Evolutionary conservation across 2,888 invertebrate genomes (phyloP), one percentile per base, ranked within the genome.

Genomic region (Stegana nigrithorax): DNA sequence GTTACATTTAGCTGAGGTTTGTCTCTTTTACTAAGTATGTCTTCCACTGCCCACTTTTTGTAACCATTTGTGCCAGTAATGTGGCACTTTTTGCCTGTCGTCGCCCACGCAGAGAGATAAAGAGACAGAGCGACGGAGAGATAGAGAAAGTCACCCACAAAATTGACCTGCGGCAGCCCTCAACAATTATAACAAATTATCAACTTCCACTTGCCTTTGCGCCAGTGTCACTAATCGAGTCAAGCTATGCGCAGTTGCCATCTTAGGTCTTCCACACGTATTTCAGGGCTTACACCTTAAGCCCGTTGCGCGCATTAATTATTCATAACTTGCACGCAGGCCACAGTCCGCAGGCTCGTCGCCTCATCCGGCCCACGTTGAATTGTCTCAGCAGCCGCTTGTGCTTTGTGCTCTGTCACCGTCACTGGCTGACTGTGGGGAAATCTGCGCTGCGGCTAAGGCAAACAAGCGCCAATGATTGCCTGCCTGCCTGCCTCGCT

Each of bases 151-250:
- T 10, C 21, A 70, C 71, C 72, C 73, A 68, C 75, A 73, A 74
- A 77, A 76, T 76, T 76, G 77, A 76, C 75, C 74, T 77, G 71
- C 69, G 76, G 74, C 69, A 65, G 69, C 73, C 77, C 77, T 65
- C 70, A 70, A 73, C 76, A 76, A 76, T 76, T 76, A 76, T 75
- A 75, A 72, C 77, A 76, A 76, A 76, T 76, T 76, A 76, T 76
- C 76, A 76, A 77, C 73, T 76, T 64, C 64, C 73, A n/a, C n/a
- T 73, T 73, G 14, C 5, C 50, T 21, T 19, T 6, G 1, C 12
- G 25, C n/a, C 14, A 27, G 19, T 32, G 14, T 42, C n/a, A n/a
- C n/a, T n/a, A n/a, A n/a, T n/a, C n/a, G n/a, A n/a, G n/a, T n/a
- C n/a, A n/a, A n/a, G n/a, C n/a, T n/a, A n/a, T n/a, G n/a, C n/a